Evolutionary conservation across 92 coral and sea anemone species (phyloP), one percentile per base, ranked within the genome.

Genomic region (Palythoa heliodiscus): DNA sequence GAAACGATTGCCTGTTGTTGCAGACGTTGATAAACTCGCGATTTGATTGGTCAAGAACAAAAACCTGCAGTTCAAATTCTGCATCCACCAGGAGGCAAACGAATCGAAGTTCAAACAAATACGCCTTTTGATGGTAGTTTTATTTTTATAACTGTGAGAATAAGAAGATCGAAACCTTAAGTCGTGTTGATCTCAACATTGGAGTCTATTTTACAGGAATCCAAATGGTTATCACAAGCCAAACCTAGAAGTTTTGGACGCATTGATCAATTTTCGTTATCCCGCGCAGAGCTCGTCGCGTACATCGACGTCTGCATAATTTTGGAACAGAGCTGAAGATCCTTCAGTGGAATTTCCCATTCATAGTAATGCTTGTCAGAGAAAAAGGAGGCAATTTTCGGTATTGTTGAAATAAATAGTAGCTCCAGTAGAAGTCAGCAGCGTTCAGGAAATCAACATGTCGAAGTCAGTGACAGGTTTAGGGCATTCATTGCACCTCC

Each of bases 401-500:
- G 16, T 4, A 16, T 19, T 55, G 19, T 4, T 61, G 9, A 61
- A 19, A 22, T 22, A 61, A 61, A 19, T 5, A n/a, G 19, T 57
- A 4, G 19, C 16, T 4, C 64, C 64, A 57, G 17, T 11, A 3
- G 19, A 47, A 60, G 38, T 16, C 14, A 75, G 17, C 37, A 70
- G 69, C 17, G 17, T 64, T 57, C 39, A 43, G 76, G 29, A 69
- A 69, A 69, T 69, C 73, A 69, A 78, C 9, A 63, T 77, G 23
- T 7, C 54, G 6, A 29, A 14, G 35, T 14, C 19, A 58, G 19
- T 70, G 22, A 76, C 29, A 68, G 71, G 71, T 55, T 86, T 92
- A 75, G 97, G 95, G 4, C 89, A 86, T 87, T 79, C 93, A 43
- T 83, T 95, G 52, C 94, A 93, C 76, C 78, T 82, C 19, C 82